phyloP scores from a whole-genome alignment of 2,113 vertebrate genomes.

The Lasiurus borealis region DNA sequence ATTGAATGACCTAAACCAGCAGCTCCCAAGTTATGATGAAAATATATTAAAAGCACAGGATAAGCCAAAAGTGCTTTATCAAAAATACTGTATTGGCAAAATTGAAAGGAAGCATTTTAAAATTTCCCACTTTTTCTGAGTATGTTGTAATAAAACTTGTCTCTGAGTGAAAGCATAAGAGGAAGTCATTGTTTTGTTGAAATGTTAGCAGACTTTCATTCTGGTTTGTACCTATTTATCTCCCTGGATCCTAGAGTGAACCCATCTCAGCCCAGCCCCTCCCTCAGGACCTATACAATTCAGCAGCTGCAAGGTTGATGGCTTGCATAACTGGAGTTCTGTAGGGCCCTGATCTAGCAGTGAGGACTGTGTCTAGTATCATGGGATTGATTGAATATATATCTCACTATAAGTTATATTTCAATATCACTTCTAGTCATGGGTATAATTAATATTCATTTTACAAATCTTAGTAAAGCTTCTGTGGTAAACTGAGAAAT shows the following conservation, averaged over 20 bases:
- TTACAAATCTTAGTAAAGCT: neutral
- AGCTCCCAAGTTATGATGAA: slow-evolving; percentile 19
- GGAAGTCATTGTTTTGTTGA: neutral
- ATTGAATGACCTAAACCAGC: slow-evolving; percentile 12
- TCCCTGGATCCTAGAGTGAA: neutral
- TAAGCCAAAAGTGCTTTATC: neutral
- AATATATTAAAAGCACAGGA: slow-evolving; percentile 33
- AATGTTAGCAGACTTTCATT: neutral
- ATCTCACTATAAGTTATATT: neutral
- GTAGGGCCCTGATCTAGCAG: neutral
- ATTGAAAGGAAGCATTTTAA: slow-evolving; percentile 10
- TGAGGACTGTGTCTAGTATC: neutral
- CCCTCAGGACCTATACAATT: neutral
- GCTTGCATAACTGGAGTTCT: neutral
- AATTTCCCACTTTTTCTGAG: neutral
- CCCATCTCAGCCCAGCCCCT: neutral
- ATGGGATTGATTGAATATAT: neutral
- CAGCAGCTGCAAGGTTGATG: neutral
- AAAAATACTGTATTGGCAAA: slow-evolving; percentile 15
- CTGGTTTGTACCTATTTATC: neutral
- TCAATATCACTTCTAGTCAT: neutral
- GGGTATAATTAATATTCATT: neutral
- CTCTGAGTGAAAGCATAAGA: neutral
- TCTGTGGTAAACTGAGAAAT: neutral
- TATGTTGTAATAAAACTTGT: neutral